Evolutionary conservation across 2,888 invertebrate genomes (phyloP).

Genomic region (Thera britannica): DNA sequence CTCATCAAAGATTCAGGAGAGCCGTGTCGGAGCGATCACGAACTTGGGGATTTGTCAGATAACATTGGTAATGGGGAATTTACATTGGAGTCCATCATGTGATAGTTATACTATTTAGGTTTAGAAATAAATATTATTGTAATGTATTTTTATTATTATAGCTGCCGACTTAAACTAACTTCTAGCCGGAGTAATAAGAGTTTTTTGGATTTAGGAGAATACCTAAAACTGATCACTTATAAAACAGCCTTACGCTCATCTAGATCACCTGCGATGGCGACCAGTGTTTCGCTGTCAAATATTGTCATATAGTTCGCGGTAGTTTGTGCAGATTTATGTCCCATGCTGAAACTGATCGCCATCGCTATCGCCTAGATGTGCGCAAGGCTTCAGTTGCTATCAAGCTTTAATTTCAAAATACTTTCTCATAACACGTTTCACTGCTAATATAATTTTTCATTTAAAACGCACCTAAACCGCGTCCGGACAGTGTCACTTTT

Average conservation of each 20-base stretch:
- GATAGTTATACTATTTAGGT: background rate
- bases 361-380: no score
- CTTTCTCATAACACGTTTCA: background rate
- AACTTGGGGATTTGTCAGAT: conserved; percentile 43
- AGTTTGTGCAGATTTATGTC: no score
- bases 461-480: conserved; percentile 25
- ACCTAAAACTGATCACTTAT: no score
- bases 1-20: conserved; percentile 63
- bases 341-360: no score
- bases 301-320: no score
- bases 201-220: no score
- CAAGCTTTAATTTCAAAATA: background rate
- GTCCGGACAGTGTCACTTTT: conserved; percentile 34
- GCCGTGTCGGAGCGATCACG: conserved; percentile 46
- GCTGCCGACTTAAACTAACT: no score
- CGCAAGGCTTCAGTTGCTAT: no score
- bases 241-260: no score
- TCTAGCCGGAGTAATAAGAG: no score
- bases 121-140: background rate
- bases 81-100: conserved; percentile 5
- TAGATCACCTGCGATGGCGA: no score
- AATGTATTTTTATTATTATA: background rate
- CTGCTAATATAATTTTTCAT: background rate
- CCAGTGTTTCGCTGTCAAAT: no score
- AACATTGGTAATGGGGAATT: conserved; percentile 29